Evolutionary conservation across 2,797 vertebrate genomes (phyloP).

Genomic region (Dermochelys coriacea): DNA sequence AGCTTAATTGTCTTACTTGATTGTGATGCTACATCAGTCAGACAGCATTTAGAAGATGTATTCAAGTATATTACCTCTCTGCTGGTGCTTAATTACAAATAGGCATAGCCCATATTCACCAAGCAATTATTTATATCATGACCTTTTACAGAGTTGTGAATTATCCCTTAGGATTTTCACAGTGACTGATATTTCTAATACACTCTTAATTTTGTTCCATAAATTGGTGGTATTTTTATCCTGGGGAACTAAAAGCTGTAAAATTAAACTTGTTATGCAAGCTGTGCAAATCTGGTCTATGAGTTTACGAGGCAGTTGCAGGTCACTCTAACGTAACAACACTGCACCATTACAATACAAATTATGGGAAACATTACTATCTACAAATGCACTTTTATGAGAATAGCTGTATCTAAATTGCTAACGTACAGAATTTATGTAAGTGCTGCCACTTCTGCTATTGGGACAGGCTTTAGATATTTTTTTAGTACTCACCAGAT

Average conservation of each 20-base stretch:
- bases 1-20: conserved; percentile 57
- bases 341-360: conserved; percentile 43
- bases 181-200: conserved; percentile 79
- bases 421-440: conserved; percentile 32
- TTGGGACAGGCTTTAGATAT: neutral
- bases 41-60: conserved; percentile 65
- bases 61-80: conserved; percentile 76
- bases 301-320: conserved; percentile 61
- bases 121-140: conserved; percentile 76
- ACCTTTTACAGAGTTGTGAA: conserved; percentile 75
- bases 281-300: conserved; percentile 67
- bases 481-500: neutral
- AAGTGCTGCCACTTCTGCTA: neutral
- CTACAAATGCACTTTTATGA: conserved; percentile 43
- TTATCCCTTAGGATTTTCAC: conserved; percentile 74
- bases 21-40: conserved; percentile 42
- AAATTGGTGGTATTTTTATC: conserved; percentile 76
- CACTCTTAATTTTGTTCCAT: conserved; percentile 71
- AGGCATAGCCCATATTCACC: conserved; percentile 69
- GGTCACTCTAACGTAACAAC: conserved; percentile 69
- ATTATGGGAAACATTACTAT: conserved; percentile 48
- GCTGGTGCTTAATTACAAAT: conserved; percentile 79
- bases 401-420: conserved; percentile 31
- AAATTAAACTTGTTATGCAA: conserved; percentile 80
- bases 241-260: conserved; percentile 80